These are phyloP conservation scores for Mycteria americana DNA, from an alignment of 2,797 vertebrate species.

Conservation along the genomic window DNA sequence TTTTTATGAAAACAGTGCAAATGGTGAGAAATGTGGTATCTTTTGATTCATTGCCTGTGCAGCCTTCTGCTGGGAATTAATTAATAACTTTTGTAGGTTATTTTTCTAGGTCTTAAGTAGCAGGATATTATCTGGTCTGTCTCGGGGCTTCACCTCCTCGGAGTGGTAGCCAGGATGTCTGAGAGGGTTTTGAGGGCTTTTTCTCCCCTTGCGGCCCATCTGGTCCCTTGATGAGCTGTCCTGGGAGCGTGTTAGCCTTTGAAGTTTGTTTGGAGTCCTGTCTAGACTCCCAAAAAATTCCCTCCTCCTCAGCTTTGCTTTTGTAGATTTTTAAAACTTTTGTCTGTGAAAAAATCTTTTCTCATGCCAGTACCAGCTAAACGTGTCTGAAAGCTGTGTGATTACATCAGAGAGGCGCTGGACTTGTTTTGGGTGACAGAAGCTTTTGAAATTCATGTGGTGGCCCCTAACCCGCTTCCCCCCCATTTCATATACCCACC, in stretches of 20 bases:
- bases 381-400: not conserved
- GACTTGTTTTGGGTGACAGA: not conserved
- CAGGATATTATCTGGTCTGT: constrained; percentile 37
- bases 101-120: not conserved
- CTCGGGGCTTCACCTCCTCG: not conserved
- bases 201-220: not conserved
- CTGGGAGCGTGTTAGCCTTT: constrained; percentile 4
- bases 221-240: constrained; percentile 1
- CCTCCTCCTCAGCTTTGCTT: not conserved
- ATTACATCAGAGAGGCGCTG: not conserved
- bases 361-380: not conserved
- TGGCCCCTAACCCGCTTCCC: not conserved
- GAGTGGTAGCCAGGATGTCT: constrained; percentile 37
- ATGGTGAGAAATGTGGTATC: not conserved
- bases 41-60: not conserved
- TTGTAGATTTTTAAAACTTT: not conserved
- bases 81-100: not conserved
- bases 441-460: not conserved
- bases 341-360: not conserved
- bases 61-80: not conserved
- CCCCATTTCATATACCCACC: not conserved
- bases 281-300: constrained; percentile 27
- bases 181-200: not conserved
- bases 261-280: constrained; percentile 53
- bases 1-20: not conserved